Conservation (phyloP, 2,797 vertebrate genomes). For the Eospalax fontanierii region DNA sequence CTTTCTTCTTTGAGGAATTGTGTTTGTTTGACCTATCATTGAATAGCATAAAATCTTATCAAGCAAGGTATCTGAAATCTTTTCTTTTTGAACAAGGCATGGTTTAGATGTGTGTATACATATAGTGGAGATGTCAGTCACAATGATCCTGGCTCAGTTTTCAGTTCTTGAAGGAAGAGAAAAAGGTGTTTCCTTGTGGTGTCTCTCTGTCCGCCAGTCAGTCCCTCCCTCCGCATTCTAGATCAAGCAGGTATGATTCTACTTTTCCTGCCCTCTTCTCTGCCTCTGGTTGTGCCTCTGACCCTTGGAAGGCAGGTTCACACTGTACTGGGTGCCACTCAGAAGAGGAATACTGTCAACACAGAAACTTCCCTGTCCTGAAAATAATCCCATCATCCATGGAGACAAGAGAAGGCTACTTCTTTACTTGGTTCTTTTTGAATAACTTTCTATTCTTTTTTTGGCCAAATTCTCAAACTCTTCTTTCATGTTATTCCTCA, state of each 20-base stretch:
- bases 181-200: background rate
- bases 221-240: background rate
- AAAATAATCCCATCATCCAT: rapidly evolving
- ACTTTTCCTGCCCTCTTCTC: background rate
- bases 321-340: too few species aligned
- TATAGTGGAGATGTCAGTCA: background rate
- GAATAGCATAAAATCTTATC: background rate
- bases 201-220: too few species aligned
- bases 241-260: background rate
- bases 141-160: too few species aligned
- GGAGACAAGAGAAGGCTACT: background rate
- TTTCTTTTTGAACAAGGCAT: too few species aligned
- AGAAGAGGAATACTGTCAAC: too few species aligned
- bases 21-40: background rate
- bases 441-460: background rate
- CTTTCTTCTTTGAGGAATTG: background rate
- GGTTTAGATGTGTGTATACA: background rate
- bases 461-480: too few species aligned
- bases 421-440: too few species aligned
- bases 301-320: background rate
- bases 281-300: background rate
- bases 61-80: background rate
- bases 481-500: too few species aligned
- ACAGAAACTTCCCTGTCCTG: background rate
- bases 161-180: too few species aligned